These are phyloP conservation scores for Clanis bilineata DNA, from an alignment of 2,888 invertebrate species.

Conservation along the genomic window DNA sequence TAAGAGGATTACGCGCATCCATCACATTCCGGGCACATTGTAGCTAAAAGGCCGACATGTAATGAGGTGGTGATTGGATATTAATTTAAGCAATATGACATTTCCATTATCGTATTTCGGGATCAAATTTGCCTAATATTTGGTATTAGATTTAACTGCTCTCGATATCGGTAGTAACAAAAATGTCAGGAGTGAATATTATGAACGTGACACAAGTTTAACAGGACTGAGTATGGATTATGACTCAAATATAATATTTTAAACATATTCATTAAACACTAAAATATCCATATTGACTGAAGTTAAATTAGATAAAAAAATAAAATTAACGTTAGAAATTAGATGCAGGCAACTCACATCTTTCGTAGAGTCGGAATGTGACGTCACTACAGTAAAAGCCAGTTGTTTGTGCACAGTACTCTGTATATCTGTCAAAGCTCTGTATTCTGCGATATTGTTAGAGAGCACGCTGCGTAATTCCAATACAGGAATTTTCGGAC, in stretches of 20 bases:
- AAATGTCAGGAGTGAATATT: no score
- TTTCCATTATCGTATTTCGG: neutral
- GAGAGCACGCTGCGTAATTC: neutral
- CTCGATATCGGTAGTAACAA: no score
- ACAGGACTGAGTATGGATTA: no score
- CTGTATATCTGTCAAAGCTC: neutral
- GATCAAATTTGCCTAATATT: neutral
- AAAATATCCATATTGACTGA: no score
- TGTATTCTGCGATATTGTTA: neutral
- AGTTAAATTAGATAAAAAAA: no score
- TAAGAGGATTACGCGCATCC: neutral
- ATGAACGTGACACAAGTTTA: no score
- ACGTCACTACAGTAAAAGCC: neutral
- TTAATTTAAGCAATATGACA: neutral
- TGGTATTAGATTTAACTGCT: no score
- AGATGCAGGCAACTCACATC: no score
- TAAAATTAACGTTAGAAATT: no score
- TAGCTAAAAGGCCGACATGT: neutral
- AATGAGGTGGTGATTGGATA: neutral
- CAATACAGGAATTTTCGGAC: neutral
- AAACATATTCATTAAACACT: no score
- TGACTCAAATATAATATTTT: no score
- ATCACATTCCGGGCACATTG: neutral
- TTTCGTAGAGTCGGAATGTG: neutral
- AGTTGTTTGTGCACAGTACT: neutral